A percentile compares a stretch with the other conserved stretches of the same genome.
Conservation (phyloP, 2,888 invertebrate species). For the Marasmarcha lunaedactyla region DNA sequence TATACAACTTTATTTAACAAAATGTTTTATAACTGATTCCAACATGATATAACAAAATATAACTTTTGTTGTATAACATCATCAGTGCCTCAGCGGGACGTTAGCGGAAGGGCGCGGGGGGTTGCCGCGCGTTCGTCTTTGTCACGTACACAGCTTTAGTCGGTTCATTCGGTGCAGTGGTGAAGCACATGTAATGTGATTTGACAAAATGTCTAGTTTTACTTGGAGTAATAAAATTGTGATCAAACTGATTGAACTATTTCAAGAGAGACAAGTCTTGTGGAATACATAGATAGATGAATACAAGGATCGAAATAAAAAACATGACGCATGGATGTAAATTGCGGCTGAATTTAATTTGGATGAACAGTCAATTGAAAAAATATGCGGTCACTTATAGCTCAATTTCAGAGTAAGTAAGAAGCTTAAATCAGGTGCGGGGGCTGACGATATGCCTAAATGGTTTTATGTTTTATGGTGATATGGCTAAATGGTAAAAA, state of each 20-base stretch:
- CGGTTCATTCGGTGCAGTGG: constrained; percentile 2
- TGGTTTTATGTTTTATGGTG: no score
- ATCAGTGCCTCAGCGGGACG: not conserved
- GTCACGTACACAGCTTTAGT: constrained; percentile 1
- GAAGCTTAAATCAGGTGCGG: constrained; percentile 1
- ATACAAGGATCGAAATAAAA: constrained; percentile 3
- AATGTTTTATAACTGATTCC: constrained; percentile 3
- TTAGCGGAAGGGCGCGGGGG: not conserved
- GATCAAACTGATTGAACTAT: constrained; percentile 5
- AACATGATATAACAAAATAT: constrained; percentile 2
- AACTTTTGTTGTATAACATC: constrained; percentile 3
- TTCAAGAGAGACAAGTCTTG: constrained; percentile 6
- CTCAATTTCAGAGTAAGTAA: constrained; percentile 3
- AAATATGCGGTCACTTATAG: constrained; percentile 3
- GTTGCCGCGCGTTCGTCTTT: not conserved
- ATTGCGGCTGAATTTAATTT: constrained; percentile 6
- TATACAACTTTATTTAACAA: constrained; percentile 2
- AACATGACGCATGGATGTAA: constrained; percentile 5
- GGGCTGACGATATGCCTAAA: not conserved
- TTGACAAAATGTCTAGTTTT: constrained; percentile 5
- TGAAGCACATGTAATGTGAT: constrained; percentile 2
- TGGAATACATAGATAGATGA: constrained; percentile 4
- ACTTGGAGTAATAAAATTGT: constrained; percentile 6
- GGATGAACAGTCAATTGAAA: constrained; percentile 5
- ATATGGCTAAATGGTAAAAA: not conserved